A percentile compares a stretch with the other conserved stretches of the same genome.
Evolutionary conservation across 2,113 vertebrate species (phyloP).

Genomic region (Peromyscus maniculatus): DNA sequence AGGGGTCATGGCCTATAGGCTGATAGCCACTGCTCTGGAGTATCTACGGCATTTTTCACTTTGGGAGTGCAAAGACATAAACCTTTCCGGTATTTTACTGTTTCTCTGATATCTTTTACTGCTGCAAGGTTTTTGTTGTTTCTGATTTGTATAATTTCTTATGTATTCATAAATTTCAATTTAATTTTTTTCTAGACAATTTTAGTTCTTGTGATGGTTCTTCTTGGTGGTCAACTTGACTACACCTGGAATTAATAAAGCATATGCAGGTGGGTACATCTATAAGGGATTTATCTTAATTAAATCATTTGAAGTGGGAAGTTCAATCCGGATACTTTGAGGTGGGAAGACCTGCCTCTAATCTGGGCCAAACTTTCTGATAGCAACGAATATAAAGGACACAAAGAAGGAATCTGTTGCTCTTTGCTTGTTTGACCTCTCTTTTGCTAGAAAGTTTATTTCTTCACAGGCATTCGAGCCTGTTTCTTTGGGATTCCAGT

Average conservation of each 20-base stretch:
- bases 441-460: neutral
- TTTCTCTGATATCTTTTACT: neutral
- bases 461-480: neutral
- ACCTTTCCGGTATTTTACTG: neutral
- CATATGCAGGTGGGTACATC: too few species aligned
- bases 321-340: neutral
- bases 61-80: neutral
- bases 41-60: neutral
- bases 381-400: neutral
- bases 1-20: neutral
- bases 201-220: neutral
- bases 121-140: neutral
- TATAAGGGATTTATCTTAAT: too few species aligned
- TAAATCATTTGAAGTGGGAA: neutral
- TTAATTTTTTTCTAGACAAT: neutral
- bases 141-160: neutral
- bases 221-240: neutral
- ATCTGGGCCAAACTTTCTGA: neutral
- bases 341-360: neutral
- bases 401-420: neutral
- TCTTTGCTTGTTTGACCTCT: neutral
- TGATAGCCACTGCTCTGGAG: neutral
- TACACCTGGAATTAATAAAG: neutral
- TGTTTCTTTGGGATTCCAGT: neutral
- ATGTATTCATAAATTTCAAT: neutral